These are phyloP conservation scores for Habropoda laboriosa DNA, from an alignment of 1,140 invertebrate genomes.

Conservation along the genomic window DNA sequence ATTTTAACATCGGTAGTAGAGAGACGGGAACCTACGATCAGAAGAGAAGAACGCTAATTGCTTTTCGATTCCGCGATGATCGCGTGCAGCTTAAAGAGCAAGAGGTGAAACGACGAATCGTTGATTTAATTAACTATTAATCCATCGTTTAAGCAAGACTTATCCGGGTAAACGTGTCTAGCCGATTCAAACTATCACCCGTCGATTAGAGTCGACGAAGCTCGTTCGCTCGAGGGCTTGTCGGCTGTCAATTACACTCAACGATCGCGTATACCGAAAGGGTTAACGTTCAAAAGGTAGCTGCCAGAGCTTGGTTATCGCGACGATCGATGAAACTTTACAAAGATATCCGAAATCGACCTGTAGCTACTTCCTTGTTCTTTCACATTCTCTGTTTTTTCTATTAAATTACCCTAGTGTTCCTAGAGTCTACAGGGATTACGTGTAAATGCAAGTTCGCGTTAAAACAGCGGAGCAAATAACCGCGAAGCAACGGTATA, in stretches of 20 bases:
- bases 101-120: not conserved
- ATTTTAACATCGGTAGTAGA: not conserved
- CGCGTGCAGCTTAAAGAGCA: not conserved
- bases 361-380: not conserved
- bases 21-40: not conserved
- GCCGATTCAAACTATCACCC: not conserved
- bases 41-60: not conserved
- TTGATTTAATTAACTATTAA: not conserved
- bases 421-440: not conserved
- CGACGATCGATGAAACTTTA: not conserved
- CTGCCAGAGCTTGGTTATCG: slow-evolving; percentile 2
- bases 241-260: slow-evolving; percentile 32
- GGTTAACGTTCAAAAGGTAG: slow-evolving; percentile 16
- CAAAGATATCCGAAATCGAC: not conserved
- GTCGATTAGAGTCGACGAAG: slow-evolving; percentile 27
- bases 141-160: not conserved
- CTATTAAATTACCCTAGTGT: not conserved
- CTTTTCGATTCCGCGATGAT: not conserved
- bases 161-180: not conserved
- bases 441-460: not conserved
- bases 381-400: not conserved
- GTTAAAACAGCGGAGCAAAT: not conserved
- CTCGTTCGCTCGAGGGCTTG: slow-evolving; percentile 10
- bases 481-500: not conserved
- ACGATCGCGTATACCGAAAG: slow-evolving; percentile 16